Percentiles rank a stretch among this genome's conserved stretches.
phyloP scores from a whole-genome alignment of 1,140 invertebrate species.

The Condylostylus longicornis region DNA sequence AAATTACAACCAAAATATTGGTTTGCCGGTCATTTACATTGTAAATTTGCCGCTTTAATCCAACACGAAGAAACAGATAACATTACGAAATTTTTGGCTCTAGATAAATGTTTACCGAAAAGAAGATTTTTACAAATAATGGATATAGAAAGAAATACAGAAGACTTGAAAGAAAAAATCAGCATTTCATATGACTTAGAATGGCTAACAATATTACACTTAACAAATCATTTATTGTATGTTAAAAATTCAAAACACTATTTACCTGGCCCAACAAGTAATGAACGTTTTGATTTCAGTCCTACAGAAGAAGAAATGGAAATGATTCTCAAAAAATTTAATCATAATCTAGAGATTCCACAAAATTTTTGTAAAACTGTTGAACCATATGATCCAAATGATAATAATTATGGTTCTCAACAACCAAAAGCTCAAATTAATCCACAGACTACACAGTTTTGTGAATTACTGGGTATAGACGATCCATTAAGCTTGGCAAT shows the following conservation, averaged over 20 bases:
- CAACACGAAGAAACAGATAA: slow-evolving; percentile 41
- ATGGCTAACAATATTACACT: slow-evolving; percentile 77
- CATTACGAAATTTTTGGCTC: slow-evolving; percentile 79
- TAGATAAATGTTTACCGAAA: slow-evolving; percentile 90
- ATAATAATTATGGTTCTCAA: slow-evolving; percentile 16
- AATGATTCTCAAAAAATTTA: slow-evolving; percentile 47
- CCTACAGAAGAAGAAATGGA: slow-evolving; percentile 61
- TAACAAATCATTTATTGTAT: slow-evolving; percentile 77
- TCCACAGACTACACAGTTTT: slow-evolving; percentile 68
- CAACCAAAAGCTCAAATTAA: slow-evolving; percentile 45
- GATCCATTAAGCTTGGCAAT: slow-evolving; percentile 50
- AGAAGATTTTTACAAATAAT: slow-evolving; percentile 72
- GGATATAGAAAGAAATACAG: slow-evolving; percentile 29
- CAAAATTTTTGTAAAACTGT: slow-evolving; percentile 64
- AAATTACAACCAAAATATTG: slow-evolving; percentile 74
- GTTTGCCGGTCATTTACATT: slow-evolving; percentile 96
- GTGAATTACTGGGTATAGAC: slow-evolving; percentile 59
- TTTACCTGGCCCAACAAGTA: slow-evolving; percentile 61
- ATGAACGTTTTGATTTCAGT: slow-evolving; percentile 57
- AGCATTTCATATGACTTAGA: slow-evolving; percentile 76
- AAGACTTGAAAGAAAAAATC: slow-evolving; percentile 35
- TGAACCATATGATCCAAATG: slow-evolving; percentile 41
- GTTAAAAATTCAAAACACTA: slow-evolving; percentile 52
- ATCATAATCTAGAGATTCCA: slow-evolving; percentile 46
- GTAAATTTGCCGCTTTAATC: slow-evolving; percentile 82